Base-by-base conservation (phyloP, 1,140 invertebrate species). In the roundworm (Caenorhabditis elegans) region DNA sequence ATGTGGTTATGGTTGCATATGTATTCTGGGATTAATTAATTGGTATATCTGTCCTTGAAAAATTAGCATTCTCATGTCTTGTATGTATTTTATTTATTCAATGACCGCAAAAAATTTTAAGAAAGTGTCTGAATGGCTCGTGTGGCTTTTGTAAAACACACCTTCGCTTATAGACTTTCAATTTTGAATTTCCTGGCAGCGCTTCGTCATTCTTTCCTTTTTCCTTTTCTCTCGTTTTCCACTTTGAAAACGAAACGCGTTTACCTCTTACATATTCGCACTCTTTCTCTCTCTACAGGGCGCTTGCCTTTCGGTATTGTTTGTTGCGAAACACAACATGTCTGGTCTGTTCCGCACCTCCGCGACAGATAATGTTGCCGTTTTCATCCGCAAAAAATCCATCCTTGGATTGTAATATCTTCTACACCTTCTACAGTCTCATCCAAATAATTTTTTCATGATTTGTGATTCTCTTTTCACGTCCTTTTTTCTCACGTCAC, bases 231-330 rank as follows among this genome's bases (percentile, higher is more conserved):
- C 53, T 17, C 31, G 31, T 60, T 34, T 60, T 60, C 28, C 26
- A 31, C 34, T 55, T 70, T 70, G 31, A 22, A 70, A 70, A 22
- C 6, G 34, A 43, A 43, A 43, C 5, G 60, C 60, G 26, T 70
- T 65, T 70, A 70, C 60, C 60, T 70, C 60, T 43, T 70, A 19
- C 34, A n/a, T 10, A 70, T 70, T 39, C 60, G 19, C 60, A 70
- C 60, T 70, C 34, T 39, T n/a, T 60, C 17, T 34, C 24, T 34
- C 24, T 34, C 26, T 15, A 2, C 28, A 6, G 11, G 17, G 28
- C 55, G 55, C 55, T 65, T 55, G 28, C 34, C 34, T 70, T 70
- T 70, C 34, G 60, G 60, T 70, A 70, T 70, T 70, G 60, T 70
- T 70, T 70, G 60, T 70, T 39, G 31, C 60, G 60, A 70, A 70